These are phyloP conservation scores for Lepus townsendii DNA, from an alignment of 2,797 vertebrate genomes.

Conservation along the genomic window DNA sequence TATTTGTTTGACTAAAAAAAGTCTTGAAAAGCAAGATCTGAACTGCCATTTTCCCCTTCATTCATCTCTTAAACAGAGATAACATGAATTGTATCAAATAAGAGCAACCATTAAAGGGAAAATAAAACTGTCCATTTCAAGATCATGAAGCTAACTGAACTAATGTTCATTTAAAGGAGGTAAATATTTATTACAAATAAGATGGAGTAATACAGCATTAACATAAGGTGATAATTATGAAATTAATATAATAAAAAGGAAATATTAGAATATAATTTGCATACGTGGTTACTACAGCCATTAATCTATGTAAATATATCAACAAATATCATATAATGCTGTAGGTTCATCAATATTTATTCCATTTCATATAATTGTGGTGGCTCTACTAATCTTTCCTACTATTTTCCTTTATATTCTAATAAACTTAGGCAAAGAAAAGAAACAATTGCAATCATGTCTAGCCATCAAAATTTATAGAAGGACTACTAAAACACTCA, in stretches of 20 bases:
- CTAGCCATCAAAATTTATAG: neutral
- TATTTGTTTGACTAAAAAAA: neutral
- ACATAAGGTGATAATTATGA: slow-evolving; percentile 8
- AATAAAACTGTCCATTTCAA: neutral
- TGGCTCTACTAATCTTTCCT: neutral
- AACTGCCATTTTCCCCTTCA: neutral
- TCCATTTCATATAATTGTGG: neutral
- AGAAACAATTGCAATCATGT: neutral
- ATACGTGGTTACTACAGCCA: neutral
- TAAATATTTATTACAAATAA: neutral
- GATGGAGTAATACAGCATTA: neutral
- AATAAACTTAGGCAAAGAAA: slow-evolving; percentile 7
- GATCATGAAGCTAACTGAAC: neutral
- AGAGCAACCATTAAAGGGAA: neutral
- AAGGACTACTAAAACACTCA: neutral
- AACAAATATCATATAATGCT: neutral
- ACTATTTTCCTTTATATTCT: neutral
- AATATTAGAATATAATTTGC: neutral
- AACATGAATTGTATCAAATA: neutral
- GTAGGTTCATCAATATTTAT: neutral
- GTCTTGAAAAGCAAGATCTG: neutral
- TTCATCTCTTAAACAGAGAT: neutral
- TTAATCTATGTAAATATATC: neutral
- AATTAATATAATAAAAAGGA: neutral
- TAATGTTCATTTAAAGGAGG: neutral